phyloP scores from a whole-genome alignment of 2,113 vertebrate species.

The Sinocyclocheilus grahami region DNA sequence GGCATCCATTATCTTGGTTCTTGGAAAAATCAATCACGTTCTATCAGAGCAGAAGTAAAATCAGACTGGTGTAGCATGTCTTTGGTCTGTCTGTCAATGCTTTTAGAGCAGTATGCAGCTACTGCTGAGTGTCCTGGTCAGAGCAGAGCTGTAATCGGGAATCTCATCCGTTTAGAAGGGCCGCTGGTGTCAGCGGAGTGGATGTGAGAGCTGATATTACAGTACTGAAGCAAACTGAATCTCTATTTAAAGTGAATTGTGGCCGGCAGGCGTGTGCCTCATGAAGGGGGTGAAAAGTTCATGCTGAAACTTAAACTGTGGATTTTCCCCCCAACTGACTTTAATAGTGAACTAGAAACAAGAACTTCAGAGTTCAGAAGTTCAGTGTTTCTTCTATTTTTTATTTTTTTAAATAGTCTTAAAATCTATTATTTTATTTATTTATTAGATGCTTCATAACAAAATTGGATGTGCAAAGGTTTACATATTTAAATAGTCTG shows the following conservation, averaged over 20 bases:
- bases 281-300: slow-evolving; percentile 20
- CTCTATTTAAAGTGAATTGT: slow-evolving; percentile 9
- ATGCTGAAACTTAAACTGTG: not conserved
- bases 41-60: not conserved
- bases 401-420: not conserved
- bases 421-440: not conserved
- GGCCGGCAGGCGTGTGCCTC: not conserved
- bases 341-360: slow-evolving; percentile 12
- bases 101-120: not conserved
- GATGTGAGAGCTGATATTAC: slow-evolving; percentile 44
- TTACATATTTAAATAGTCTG: not conserved
- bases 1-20: not conserved
- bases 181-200: not conserved
- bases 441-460: not conserved
- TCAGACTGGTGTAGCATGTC: not conserved
- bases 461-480: not conserved
- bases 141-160: not conserved
- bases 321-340: not conserved
- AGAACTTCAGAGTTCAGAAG: not conserved
- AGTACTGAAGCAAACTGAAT: slow-evolving; percentile 7
- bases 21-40: slow-evolving; percentile 7
- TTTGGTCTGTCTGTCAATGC: slow-evolving; percentile 11
- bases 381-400: not conserved
- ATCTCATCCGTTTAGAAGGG: slow-evolving; percentile 2
- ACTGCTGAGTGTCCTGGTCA: not conserved